Conservation (phyloP, 2,797 vertebrate genomes). For the Simalia tracyae region DNA sequence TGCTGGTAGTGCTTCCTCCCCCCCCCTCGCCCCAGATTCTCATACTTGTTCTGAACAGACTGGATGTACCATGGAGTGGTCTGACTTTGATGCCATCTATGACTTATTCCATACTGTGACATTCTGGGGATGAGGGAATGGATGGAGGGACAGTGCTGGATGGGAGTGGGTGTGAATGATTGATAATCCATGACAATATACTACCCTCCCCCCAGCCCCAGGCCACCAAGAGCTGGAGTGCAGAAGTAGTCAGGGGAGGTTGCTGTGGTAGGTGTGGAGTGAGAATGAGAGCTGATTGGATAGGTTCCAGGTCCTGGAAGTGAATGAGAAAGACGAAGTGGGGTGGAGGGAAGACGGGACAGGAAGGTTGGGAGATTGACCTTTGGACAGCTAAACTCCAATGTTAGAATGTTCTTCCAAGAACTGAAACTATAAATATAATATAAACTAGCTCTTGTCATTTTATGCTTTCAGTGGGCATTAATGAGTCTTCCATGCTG, state of each 20-base stretch:
- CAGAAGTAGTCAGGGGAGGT: neutral
- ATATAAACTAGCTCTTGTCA: neutral
- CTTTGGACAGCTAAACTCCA: neutral
- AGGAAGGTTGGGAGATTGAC: neutral
- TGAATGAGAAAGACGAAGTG: neutral
- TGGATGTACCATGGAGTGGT: neutral
- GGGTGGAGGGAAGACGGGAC: neutral
- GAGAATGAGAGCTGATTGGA: neutral
- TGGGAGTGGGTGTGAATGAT: neutral
- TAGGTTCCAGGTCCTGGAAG: neutral
- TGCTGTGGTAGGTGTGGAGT: neutral
- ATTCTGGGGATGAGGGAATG: neutral
- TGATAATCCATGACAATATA: neutral
- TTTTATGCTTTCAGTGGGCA: neutral
- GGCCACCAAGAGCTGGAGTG: neutral
- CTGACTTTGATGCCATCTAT: neutral
- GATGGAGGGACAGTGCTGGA: neutral
- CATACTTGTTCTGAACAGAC: neutral
- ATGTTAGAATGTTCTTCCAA: neutral
- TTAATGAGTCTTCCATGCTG: neutral
- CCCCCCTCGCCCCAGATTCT: neutral
- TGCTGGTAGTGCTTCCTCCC: neutral
- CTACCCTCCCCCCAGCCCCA: neutral
- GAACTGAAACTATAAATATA: neutral
- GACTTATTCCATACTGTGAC: neutral